phyloP scores from a whole-genome alignment of 2,113 vertebrate species.

The Alectura lathami region DNA sequence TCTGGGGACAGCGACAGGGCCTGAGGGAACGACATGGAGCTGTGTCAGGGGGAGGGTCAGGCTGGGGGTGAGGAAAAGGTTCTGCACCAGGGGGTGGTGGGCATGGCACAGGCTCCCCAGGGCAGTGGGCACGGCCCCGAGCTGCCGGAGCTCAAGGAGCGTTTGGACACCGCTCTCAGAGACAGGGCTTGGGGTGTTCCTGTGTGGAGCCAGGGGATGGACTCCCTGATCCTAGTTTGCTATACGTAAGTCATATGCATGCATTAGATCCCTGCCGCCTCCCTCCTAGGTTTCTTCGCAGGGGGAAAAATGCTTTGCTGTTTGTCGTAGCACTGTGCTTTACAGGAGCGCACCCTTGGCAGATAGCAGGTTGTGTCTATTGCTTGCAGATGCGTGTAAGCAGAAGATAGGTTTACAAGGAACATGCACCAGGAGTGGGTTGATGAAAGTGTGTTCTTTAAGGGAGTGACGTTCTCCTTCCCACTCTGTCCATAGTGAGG shows the following conservation, averaged over 20 bases:
- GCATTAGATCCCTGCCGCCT: background rate
- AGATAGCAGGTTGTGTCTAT: background rate
- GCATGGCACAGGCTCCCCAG: too few species aligned
- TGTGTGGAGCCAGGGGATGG: too few species aligned
- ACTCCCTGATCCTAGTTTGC: too few species aligned
- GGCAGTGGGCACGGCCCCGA: too few species aligned
- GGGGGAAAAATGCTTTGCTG: background rate
- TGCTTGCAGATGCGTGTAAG: background rate
- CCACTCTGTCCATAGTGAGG: background rate
- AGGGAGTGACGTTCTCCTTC: background rate
- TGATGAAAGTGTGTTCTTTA: background rate
- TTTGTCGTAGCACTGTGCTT: background rate
- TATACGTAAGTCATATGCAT: background rate
- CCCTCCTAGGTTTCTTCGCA: background rate
- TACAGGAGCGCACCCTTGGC: background rate
- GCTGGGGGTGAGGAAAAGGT: too few species aligned
- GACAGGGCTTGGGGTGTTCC: too few species aligned
- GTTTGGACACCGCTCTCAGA: too few species aligned
- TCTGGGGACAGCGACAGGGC: too few species aligned
- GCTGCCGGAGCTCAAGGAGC: too few species aligned
- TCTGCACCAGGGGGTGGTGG: too few species aligned
- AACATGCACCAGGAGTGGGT: background rate
- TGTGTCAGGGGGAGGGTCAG: too few species aligned
- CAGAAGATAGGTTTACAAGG: background rate
- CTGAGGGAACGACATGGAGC: too few species aligned